Base-by-base conservation (phyloP, 1,140 invertebrate genomes). In the Mizuhopecten yessoensis region DNA sequence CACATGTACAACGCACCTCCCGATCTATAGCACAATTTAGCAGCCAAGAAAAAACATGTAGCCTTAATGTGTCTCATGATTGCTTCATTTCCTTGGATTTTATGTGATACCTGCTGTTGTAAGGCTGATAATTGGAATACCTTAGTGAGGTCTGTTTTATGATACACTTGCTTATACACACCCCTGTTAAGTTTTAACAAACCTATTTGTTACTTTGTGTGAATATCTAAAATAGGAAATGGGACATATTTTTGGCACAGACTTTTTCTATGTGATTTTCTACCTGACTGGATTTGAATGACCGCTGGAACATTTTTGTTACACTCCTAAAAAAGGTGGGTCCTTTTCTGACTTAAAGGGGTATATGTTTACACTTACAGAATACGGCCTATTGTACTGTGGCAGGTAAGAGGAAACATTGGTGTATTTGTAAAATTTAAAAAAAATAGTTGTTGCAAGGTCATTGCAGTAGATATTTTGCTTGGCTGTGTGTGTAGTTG, bases 81-180 rank as follows among this genome's bases (percentile, higher is more conserved):
- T 29, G 29, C 57, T 75, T 75, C 57, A 75, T 75, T 29, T 75
- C 57, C 57, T 29, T 75, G 57, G 57, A 75, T 75, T 75, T 75
- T 75, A 29, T 49, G 20, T 39, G 13, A 39, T 45, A 75, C 57
- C 57, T 75, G 17, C 9, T 57, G 57, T 29, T 29, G 57, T 75
- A 23, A 7, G 11, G n/a, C n/a, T 17, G 5, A 75, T 23, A 17
- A n/a, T n/a, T 75, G 57, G 0, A 57, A 57, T 20, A 57, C 45
- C 23, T 57, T 17, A 57, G 45, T 57, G 5, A 75, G n/a, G 17
- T 75, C 57, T 75, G 2, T 10, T 49, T 49, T 49, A 15, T 29
- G 57, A 75, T 29, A 10, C 20, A 29, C 36, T 7, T 39, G 36
- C 29, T 0, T 7, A 75, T n/a, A 29, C n/a, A 9, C 29, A 75